Percentiles rank a stretch among this genome's conserved stretches.
Conservation (phyloP, 2,888 invertebrate genomes). For the Acleris holmiana region DNA sequence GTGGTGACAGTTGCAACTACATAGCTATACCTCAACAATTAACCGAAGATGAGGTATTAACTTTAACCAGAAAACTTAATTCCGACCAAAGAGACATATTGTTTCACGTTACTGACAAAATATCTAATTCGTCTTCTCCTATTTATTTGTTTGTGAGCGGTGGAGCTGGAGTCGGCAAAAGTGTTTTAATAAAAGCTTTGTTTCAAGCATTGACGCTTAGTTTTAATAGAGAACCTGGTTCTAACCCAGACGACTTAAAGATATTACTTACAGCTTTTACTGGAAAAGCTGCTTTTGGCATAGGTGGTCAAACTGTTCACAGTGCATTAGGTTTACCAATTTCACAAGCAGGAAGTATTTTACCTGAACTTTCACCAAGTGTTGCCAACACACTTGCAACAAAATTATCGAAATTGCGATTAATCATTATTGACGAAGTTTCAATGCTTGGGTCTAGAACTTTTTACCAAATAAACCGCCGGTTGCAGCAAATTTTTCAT, state of each 20-base stretch:
- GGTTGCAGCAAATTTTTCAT: background rate
- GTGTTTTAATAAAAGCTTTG: background rate
- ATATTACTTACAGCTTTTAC: conserved; percentile 7
- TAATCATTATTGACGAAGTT: conserved; percentile 21
- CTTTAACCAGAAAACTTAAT: too few species aligned
- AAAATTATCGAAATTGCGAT: conserved; percentile 1
- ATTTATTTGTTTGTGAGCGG: conserved; percentile 10
- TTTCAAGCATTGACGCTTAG: background rate
- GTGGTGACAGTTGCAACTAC: background rate
- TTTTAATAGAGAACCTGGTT: conserved; percentile 2
- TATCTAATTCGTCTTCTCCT: background rate
- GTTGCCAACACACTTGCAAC: conserved; percentile 12
- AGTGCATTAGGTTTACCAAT: conserved; percentile 8
- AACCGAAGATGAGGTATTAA: too few species aligned
- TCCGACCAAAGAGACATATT: too few species aligned
- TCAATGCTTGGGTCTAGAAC: conserved; percentile 12
- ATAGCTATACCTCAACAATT: too few species aligned
- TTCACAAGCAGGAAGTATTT: conserved; percentile 8
- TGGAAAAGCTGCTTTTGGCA: conserved; percentile 16
- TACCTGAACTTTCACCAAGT: conserved; percentile 19
- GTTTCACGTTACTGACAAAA: too few species aligned
- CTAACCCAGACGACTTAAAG: conserved; percentile 1
- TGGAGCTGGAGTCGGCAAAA: conserved; percentile 9
- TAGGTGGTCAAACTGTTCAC: conserved; percentile 18
- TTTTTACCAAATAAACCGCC: conserved; percentile 14